Evolutionary conservation across 2,113 vertebrate species (phyloP).

Genomic region (Rhinopomastus cyanomelas): DNA sequence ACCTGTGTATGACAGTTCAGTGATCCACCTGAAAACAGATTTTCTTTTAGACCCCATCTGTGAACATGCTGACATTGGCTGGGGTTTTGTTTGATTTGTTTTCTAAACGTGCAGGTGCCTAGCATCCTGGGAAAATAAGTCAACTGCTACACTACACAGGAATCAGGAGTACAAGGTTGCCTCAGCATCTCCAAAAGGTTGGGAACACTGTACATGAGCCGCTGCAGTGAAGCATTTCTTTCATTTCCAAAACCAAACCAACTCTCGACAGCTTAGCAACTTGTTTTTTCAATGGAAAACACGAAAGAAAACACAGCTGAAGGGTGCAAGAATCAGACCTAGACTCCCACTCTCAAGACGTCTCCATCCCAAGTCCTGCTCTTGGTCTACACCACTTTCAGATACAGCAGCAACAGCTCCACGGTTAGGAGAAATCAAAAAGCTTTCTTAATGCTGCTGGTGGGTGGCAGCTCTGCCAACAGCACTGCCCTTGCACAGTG

Average conservation of each 20-base stretch:
- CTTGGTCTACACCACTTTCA: background rate
- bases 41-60: background rate
- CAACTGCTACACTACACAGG: background rate
- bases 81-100: background rate
- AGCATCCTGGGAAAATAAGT: background rate
- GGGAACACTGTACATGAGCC: accelerated
- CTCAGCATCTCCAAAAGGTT: background rate
- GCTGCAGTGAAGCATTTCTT: background rate
- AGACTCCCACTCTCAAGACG: background rate
- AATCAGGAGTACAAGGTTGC: accelerated
- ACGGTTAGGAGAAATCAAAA: accelerated
- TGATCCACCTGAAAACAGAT: background rate
- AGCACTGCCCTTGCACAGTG: accelerated
- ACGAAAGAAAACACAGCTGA: background rate
- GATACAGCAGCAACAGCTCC: background rate
- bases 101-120: background rate
- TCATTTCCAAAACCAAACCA: background rate
- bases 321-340: background rate
- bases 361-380: background rate
- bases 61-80: background rate
- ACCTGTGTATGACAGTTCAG: background rate
- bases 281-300: background rate
- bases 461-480: background rate
- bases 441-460: background rate
- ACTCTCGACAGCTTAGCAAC: background rate